Evolutionary conservation across 2,797 vertebrate genomes (phyloP).

Genomic region (Notoglanidium macrostoma): DNA sequence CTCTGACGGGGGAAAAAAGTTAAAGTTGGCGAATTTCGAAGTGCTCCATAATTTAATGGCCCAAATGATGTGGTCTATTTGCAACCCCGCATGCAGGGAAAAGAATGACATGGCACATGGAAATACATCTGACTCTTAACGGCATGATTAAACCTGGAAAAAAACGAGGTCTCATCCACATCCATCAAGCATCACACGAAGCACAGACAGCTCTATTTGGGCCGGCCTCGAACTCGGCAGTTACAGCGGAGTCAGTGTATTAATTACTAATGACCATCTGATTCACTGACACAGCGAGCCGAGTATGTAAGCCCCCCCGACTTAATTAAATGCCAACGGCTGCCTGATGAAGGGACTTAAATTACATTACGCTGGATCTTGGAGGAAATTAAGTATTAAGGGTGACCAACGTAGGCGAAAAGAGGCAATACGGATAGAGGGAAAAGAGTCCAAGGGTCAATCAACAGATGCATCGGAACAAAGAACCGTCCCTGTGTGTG

Average conservation of each 20-base stretch:
- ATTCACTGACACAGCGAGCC: constrained; percentile 70
- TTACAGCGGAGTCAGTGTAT: constrained; percentile 75
- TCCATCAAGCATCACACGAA: constrained; percentile 52
- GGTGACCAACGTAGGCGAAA: constrained; percentile 41
- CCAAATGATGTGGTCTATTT: constrained; percentile 76
- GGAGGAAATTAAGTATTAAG: constrained; percentile 84
- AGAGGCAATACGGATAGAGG: constrained; percentile 48
- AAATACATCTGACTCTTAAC: constrained; percentile 77
- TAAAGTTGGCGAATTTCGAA: constrained; percentile 65
- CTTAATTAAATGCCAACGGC: constrained; percentile 88
- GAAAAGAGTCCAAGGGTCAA: constrained; percentile 16
- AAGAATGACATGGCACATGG: constrained; percentile 76
- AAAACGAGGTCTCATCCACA: constrained; percentile 47
- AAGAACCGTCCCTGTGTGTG: not conserved
- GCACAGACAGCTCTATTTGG: constrained; percentile 41
- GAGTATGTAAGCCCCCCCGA: constrained; percentile 66
- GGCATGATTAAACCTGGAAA: constrained; percentile 73
- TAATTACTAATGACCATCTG: constrained; percentile 87
- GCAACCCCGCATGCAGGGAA: constrained; percentile 65
- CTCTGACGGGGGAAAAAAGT: constrained; percentile 24
- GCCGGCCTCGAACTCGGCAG: constrained; percentile 20
- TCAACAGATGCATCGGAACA: constrained; percentile 9
- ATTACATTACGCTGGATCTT: constrained; percentile 91
- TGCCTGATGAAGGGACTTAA: constrained; percentile 87
- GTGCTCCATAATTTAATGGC: constrained; percentile 76